These are phyloP conservation scores for Nephrotoma appendiculata DNA, from an alignment of 2,888 invertebrate species.

Conservation along the genomic window DNA sequence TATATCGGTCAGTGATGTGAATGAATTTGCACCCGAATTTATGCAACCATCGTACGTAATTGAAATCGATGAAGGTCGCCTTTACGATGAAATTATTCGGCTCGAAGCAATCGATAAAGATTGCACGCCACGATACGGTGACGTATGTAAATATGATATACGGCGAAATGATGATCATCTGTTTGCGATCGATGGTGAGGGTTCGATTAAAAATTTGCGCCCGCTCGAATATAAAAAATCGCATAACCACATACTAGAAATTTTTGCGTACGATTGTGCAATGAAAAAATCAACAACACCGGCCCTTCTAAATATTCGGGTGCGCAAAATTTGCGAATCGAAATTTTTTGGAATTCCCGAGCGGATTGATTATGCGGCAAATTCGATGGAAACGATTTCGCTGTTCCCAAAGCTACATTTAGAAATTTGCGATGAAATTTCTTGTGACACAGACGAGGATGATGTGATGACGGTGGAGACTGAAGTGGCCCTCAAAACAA, in stretches of 20 bases:
- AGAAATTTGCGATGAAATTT: slow-evolving; percentile 26
- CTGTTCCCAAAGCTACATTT: slow-evolving; percentile 30
- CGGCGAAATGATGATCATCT: slow-evolving; percentile 81
- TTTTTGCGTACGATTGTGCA: slow-evolving; percentile 95
- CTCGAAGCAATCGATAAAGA: slow-evolving; percentile 88
- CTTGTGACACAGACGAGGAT: slow-evolving; percentile 14
- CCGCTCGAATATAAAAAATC: slow-evolving; percentile 82
- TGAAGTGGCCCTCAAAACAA: slow-evolving; percentile 30
- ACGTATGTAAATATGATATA: slow-evolving; percentile 96
- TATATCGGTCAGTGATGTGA: slow-evolving; percentile 90
- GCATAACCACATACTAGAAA: slow-evolving; percentile 91
- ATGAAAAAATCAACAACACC: slow-evolving; percentile 79
- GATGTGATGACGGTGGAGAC: slow-evolving; percentile 27
- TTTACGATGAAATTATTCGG: slow-evolving; percentile 79
- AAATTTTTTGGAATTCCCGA: slow-evolving; percentile 56
- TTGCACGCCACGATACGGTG: slow-evolving; percentile 85
- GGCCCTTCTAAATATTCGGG: slow-evolving; percentile 92
- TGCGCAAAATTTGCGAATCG: slow-evolving; percentile 63
- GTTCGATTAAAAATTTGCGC: slow-evolving; percentile 87
- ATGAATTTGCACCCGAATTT: slow-evolving; percentile 89
- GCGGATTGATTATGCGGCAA: slow-evolving; percentile 30
- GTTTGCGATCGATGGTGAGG: slow-evolving; percentile 84
- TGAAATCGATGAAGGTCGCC: slow-evolving; percentile 71
- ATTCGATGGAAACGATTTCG: slow-evolving; percentile 26
- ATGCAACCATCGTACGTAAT: slow-evolving; percentile 80